phyloP scores from a whole-genome alignment of 2,113 vertebrate species.

The Cebidichthys violaceus region DNA sequence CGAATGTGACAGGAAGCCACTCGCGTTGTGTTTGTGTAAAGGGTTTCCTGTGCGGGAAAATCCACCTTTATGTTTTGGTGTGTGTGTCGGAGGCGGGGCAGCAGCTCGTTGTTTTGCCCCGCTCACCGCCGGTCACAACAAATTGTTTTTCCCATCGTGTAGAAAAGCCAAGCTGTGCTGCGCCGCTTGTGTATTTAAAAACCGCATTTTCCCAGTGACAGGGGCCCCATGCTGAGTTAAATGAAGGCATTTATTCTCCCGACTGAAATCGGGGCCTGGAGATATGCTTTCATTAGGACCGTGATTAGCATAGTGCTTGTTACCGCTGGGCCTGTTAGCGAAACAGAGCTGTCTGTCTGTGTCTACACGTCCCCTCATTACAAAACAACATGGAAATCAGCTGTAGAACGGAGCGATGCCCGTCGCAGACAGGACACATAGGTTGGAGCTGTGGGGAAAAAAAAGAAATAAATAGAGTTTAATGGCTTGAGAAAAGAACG shows the following conservation, averaged over 20 bases:
- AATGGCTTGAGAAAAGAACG: conserved; percentile 48
- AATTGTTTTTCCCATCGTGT: conserved; percentile 57
- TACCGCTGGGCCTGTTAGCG: conserved; percentile 76
- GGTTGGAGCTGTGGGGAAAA: conserved; percentile 36
- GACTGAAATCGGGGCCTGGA: conserved; percentile 70
- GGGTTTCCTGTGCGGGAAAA: conserved; percentile 29
- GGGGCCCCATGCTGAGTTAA: conserved; percentile 79
- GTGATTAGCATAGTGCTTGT: conserved; percentile 82
- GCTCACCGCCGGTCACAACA: conserved; percentile 59
- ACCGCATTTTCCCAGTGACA: conserved; percentile 64
- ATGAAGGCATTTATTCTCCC: conserved; percentile 80
- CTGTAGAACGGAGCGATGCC: conserved; percentile 37
- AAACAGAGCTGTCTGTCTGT: conserved; percentile 67
- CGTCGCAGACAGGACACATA: conserved; percentile 41
- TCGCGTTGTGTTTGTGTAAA: conserved; percentile 27
- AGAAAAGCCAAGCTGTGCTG: conserved; percentile 66
- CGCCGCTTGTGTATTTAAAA: conserved; percentile 80
- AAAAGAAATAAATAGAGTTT: conserved; percentile 32
- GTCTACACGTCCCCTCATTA: conserved; percentile 69
- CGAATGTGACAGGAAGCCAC: conserved; percentile 30
- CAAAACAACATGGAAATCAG: conserved; percentile 68
- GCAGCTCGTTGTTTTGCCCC: conserved; percentile 35
- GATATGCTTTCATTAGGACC: conserved; percentile 83
- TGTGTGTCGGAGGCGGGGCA: conserved; percentile 8
- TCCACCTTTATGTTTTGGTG: conserved; percentile 13